A percentile compares a stretch with the other conserved stretches of the same genome.
These are phyloP conservation scores for Abramis brama DNA, from an alignment of 2,113 vertebrate species.

Conservation along the genomic window DNA sequence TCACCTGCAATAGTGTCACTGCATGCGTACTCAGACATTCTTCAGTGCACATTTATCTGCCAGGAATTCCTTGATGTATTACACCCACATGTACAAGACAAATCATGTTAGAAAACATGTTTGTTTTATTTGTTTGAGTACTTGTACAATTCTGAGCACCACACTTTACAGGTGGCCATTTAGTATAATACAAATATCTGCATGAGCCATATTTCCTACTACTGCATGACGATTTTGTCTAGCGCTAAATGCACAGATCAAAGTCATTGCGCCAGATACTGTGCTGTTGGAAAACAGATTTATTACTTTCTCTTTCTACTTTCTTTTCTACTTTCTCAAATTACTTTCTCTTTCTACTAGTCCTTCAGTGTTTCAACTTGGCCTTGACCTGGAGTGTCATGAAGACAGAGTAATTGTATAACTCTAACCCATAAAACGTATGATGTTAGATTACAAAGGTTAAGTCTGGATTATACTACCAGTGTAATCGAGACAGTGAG, in stretches of 20 bases:
- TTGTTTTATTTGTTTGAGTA: not conserved
- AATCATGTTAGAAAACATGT: not conserved
- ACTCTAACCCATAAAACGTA: not conserved
- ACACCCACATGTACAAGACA: not conserved
- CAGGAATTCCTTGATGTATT: not conserved
- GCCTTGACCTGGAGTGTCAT: not conserved
- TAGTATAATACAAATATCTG: not conserved
- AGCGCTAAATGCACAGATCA: too few relatives aligned
- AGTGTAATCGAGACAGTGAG: not conserved
- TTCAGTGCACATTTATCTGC: not conserved
- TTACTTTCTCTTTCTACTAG: not conserved
- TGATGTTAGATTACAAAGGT: slow-evolving; percentile 8
- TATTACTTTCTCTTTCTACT: not conserved
- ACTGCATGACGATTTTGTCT: not conserved
- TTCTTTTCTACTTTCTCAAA: too few relatives aligned
- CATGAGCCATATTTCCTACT: not conserved
- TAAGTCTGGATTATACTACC: slow-evolving; percentile 24
- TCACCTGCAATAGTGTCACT: not conserved
- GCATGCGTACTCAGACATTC: too few relatives aligned
- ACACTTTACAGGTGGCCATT: not conserved
- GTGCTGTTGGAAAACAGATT: not conserved
- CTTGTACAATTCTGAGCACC: not conserved
- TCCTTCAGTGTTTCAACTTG: not conserved
- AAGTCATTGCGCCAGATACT: not conserved
- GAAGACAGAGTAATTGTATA: not conserved